Conservation (phyloP, 2,113 vertebrate species). For the Anhinga anhinga region DNA sequence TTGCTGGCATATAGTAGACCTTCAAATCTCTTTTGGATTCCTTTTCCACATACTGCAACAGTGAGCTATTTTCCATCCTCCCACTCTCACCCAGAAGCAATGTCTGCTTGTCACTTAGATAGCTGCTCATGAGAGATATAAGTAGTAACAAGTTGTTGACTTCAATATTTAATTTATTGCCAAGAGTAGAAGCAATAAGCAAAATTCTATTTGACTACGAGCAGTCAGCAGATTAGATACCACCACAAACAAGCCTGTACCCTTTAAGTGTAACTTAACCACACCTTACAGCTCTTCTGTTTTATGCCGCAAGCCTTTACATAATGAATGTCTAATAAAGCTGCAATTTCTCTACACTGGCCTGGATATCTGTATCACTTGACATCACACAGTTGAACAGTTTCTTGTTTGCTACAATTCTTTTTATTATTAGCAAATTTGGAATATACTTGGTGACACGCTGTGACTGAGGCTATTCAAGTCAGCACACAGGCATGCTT, state of each 20-base stretch:
- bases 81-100: conserved; percentile 40
- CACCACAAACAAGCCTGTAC: conserved; percentile 2
- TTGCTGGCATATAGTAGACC: not conserved
- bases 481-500: not conserved
- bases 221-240: not conserved
- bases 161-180: conserved; percentile 59
- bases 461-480: not conserved
- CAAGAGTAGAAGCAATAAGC: conserved; percentile 18
- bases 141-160: conserved; percentile 52
- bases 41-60: conserved; percentile 24
- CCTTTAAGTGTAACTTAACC: not conserved
- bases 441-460: not conserved
- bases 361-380: not conserved
- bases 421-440: not conserved
- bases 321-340: not conserved
- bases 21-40: conserved; percentile 16
- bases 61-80: conserved; percentile 47
- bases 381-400: not conserved
- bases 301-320: not conserved
- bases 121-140: not conserved
- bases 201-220: conserved; percentile 13
- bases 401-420: not conserved
- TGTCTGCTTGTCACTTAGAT: conserved; percentile 44
- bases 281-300: not conserved
- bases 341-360: not conserved